Conservation (phyloP, 2,113 vertebrate species). For the Datnioides undecimradiatus region DNA sequence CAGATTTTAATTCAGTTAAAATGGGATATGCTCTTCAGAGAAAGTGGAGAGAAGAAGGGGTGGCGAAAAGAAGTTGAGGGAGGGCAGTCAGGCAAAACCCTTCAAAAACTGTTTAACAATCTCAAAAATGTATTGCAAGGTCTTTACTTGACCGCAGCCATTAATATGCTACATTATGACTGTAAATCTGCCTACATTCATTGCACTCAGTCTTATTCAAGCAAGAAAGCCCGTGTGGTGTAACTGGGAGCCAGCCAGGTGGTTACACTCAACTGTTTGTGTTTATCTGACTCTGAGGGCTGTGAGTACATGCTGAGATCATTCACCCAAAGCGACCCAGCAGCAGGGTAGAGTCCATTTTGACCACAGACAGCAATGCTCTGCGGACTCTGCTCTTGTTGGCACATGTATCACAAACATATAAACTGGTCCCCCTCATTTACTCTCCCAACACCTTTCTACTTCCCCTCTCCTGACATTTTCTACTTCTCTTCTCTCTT, state of each 20-base stretch:
- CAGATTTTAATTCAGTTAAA: background rate
- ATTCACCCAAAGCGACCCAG: conserved; percentile 27
- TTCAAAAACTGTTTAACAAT: background rate
- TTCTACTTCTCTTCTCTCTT: conserved; percentile 3
- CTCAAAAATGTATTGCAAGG: background rate
- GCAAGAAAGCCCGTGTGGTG: conserved; percentile 5
- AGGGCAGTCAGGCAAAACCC: background rate
- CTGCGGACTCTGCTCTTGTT: conserved; percentile 22
- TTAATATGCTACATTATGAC: background rate
- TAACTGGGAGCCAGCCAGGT: conserved; percentile 25
- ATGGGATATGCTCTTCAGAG: no score
- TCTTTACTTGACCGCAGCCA: background rate
- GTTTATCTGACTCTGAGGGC: conserved; percentile 38
- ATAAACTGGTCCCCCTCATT: background rate
- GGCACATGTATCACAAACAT: conserved; percentile 1
- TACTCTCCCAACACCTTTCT: background rate
- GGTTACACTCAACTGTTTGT: conserved; percentile 37
- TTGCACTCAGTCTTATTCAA: background rate
- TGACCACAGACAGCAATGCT: background rate
- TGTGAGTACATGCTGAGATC: conserved; percentile 37
- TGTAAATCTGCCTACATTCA: background rate
- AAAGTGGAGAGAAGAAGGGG: no score
- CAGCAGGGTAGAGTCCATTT: conserved; percentile 10
- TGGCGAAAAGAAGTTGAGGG: background rate
- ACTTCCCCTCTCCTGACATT: background rate